These are phyloP conservation scores for Mionectes olivaceus DNA, from an alignment of 2,797 vertebrate species.

Conservation along the genomic window DNA sequence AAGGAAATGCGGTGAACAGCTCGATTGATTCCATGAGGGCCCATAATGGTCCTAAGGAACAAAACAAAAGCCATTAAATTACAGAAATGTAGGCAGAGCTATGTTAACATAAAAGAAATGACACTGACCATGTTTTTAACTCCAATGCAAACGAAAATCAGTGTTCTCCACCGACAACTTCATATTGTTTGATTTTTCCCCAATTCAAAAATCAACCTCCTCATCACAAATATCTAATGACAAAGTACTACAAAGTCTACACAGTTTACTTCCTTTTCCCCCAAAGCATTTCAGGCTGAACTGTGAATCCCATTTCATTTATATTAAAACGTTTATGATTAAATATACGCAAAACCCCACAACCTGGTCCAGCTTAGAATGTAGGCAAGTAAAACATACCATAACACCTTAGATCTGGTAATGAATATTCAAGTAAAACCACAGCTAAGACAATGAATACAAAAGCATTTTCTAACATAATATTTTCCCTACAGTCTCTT, in stretches of 20 bases:
- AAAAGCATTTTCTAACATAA: neutral
- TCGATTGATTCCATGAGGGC: conserved; percentile 86
- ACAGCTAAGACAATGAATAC: neutral
- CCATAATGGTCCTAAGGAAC: conserved; percentile 86
- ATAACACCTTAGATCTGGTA: neutral
- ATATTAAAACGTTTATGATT: neutral
- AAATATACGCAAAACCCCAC: neutral
- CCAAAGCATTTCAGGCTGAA: neutral
- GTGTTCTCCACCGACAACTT: neutral
- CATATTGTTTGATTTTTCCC: neutral
- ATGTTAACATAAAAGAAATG: neutral
- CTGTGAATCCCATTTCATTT: neutral
- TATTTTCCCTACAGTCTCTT: neutral
- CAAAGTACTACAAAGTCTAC: neutral
- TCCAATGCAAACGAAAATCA: neutral
- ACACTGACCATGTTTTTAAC: neutral
- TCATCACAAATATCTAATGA: neutral
- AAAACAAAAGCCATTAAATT: neutral
- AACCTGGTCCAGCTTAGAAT: neutral
- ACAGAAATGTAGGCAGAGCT: neutral
- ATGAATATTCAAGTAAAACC: neutral
- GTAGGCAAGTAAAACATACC: neutral
- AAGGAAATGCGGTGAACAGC: conserved; percentile 85
- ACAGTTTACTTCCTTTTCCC: neutral
- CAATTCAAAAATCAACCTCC: neutral